Base-by-base conservation (phyloP, 2,797 vertebrate species). In the Nannoperca australis region DNA sequence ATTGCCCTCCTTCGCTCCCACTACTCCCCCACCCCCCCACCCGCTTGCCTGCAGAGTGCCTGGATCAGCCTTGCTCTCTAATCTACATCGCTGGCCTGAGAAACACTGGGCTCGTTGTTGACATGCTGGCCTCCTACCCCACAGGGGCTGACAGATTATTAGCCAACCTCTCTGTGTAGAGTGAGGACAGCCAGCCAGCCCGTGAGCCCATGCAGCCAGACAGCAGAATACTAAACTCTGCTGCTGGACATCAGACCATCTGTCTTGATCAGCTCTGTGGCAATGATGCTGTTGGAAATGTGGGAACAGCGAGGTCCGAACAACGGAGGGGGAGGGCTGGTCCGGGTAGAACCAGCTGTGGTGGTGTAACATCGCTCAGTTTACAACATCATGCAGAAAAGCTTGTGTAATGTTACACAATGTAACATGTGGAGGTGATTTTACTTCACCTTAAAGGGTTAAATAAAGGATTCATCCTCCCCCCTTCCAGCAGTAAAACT, bases 101-200 rank as follows among this genome's bases (percentile, higher is more conserved):
- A 92, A 95, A 95, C 95, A 96, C 92, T 93, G 88, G 92, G 87
- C 68, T 89, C 51, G 92, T 95, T 94, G 95, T 96, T 92, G 92
- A 92, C 86, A 86, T 63, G 75, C 78, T 94, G 91, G 92, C 90
- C 88, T 89, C 91, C 89, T 89, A 93, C 85, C 91, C 91, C 88
- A 94, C 90, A 93, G 93, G 91, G 89, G 76, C 91, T 92, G 93
- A 95, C 93, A 93, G 95, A 95, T 95, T 82, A 94, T 95, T 93
- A 95, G 94, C 92, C 91, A 92, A 90, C 82, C 85, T 85, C 87
- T 86, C 79, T 69, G 81, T 87, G 86, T 76, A 84, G 82, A 85
- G 82, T 71, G 82, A 85, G 65, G 77, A 83, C 89, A 88, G 88
- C 70, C 87, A 85, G 83, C 73, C 68, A 83, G 10, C 36, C 36